Percentiles rank a stretch among this genome's conserved stretches.
These are phyloP conservation scores for Cerastoderma edule DNA, from an alignment of 2,888 invertebrate species.

Conservation along the genomic window DNA sequence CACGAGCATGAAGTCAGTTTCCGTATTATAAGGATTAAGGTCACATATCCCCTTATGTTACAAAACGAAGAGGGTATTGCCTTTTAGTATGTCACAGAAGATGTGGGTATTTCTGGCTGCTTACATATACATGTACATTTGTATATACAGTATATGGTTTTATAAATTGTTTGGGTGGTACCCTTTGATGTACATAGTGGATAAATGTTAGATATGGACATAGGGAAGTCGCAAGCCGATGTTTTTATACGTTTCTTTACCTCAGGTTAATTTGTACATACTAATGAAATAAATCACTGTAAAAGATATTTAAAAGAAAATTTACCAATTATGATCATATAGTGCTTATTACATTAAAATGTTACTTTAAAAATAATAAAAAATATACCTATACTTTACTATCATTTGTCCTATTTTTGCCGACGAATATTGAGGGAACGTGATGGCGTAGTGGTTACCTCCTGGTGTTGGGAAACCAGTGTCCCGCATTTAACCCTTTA, in stretches of 20 bases:
- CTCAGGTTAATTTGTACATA: slow-evolving; percentile 23
- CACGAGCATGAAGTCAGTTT: too few relatives aligned
- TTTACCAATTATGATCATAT: slow-evolving; percentile 34
- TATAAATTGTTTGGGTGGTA: background rate
- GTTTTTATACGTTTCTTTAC: background rate
- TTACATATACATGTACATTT: background rate
- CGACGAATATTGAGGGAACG: too few relatives aligned
- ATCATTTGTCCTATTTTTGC: too few relatives aligned
- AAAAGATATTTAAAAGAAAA: slow-evolving; percentile 24
- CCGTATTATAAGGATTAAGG: too few relatives aligned
- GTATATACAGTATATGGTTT: background rate
- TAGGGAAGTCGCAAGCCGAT: background rate
- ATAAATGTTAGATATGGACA: background rate
- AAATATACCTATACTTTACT: slow-evolving; percentile 33
- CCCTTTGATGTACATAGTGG: background rate
- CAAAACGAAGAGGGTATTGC: too few relatives aligned
- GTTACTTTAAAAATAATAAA: slow-evolving; percentile 39
- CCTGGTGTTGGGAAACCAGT: too few relatives aligned
- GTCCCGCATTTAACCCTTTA: too few relatives aligned
- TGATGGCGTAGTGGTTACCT: too few relatives aligned
- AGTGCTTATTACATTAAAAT: slow-evolving; percentile 59
- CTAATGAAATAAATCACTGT: background rate
- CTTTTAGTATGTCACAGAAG: background rate
- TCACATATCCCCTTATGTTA: too few relatives aligned
- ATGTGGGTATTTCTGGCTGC: background rate